Base-by-base conservation (phyloP, 2,113 vertebrate genomes). In the Marmota flaviventris region DNA sequence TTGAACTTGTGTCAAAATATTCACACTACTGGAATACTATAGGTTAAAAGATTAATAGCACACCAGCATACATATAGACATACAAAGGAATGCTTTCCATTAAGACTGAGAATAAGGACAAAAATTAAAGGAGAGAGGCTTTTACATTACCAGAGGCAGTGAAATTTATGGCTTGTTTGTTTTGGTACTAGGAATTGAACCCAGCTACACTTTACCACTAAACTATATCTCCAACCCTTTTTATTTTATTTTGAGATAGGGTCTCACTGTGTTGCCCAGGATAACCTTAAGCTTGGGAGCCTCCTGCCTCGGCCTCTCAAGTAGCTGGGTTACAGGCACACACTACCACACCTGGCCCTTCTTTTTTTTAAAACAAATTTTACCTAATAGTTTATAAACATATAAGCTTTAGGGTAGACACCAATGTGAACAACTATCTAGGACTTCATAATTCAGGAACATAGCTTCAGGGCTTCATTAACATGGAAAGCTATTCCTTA, bases 41-140 rank as follows among this genome's bases (percentile, higher is more conserved):
- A 63, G 61, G 96, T 85, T 78, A 61, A 93, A 95, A 97, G 97
- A 97, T 96, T 95, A 97, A 97, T 97, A 98, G 92, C 95, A 97
- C 91, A 94, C 85, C 37, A 95, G 87, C 14, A 85, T 77, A 96
- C 92, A 95, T 81, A 93, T 61, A 70, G 92, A 97, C 84, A 96
- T 6, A 81, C 25, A 34, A 87, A 83, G 82, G 75, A 85, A 90
- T 95, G 58, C 95, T 97, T 94, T 83, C 89, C 32, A 87, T 37
- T 97, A 94, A 96, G 89, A 87, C 70, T 97, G 90, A 61, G 93
- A 96, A 93, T 96, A 87, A 98, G 86, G 25, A 32, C 73, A 83
- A 76, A 17, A 77, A 48, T 85, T 96, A 53, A 85, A 89, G 37
- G 27, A 73, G 58, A 88, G 56, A 29, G 20, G 78, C 4, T 92